These are phyloP conservation scores for Leptopilina boulardi DNA, from an alignment of 1,140 invertebrate genomes.

Conservation along the genomic window DNA sequence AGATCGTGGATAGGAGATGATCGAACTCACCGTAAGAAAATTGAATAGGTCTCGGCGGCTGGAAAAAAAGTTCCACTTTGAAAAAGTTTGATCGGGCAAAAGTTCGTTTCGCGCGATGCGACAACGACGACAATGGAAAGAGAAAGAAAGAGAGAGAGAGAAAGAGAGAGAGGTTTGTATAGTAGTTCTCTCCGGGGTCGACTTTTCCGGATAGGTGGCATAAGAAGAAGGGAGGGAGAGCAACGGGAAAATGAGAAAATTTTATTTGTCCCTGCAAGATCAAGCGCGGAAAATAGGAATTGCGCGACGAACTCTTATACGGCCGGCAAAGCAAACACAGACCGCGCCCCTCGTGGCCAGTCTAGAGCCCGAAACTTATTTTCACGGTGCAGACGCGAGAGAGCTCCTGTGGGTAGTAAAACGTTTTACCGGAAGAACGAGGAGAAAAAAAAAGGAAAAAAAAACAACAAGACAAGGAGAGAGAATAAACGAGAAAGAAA, in stretches of 20 bases:
- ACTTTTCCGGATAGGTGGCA: constrained; percentile 54
- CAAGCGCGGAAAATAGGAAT: constrained; percentile 66
- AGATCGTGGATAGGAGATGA: constrained; percentile 48
- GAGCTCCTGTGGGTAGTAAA: constrained; percentile 61
- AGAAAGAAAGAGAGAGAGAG: too few species aligned
- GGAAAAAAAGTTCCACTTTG: constrained; percentile 67
- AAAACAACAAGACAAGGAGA: constrained; percentile 34
- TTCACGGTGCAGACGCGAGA: constrained; percentile 51
- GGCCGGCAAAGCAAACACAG: constrained; percentile 54
- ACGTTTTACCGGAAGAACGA: constrained; percentile 58
- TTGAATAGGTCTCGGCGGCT: constrained; percentile 67
- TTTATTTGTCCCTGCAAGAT: constrained; percentile 69
- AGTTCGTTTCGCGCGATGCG: constrained; percentile 58
- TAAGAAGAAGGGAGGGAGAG: too few species aligned
- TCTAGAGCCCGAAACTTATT: constrained; percentile 66
- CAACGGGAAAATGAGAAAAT: constrained; percentile 67
- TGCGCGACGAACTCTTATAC: constrained; percentile 55
- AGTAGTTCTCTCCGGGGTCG: constrained; percentile 60
- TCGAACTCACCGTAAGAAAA: constrained; percentile 63
- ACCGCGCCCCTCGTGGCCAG: constrained; percentile 63
- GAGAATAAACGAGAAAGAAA: constrained; percentile 14
- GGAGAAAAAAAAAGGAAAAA: constrained; percentile 46
- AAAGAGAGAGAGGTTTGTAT: constrained; percentile 42
- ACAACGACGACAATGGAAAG: constrained; percentile 20
- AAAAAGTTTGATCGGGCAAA: constrained; percentile 61